Percentiles rank a stretch among this genome's conserved stretches.
Evolutionary conservation across 2,797 vertebrate species (phyloP).

Genomic region (Sebastes alutus): DNA sequence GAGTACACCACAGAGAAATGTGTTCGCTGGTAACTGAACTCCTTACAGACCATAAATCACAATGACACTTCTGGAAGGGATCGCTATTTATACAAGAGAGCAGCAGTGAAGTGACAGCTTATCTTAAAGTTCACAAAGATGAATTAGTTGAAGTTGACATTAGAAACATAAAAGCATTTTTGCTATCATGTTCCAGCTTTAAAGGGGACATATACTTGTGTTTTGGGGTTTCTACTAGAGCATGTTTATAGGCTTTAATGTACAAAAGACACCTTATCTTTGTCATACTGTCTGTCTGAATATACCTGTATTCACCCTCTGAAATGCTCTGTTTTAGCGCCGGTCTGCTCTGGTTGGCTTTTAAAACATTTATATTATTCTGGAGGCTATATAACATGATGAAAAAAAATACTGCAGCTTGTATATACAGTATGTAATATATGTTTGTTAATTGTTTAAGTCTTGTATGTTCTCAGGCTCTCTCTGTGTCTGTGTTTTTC

Average conservation of each 20-base stretch:
- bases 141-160: neutral
- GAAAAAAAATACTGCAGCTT: no score
- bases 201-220: neutral
- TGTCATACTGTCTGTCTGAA: accelerated
- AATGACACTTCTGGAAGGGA: slow-evolving; percentile 51
- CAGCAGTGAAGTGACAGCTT: slow-evolving; percentile 13
- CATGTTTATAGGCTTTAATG: no score
- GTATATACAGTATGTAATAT: no score
- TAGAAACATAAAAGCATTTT: neutral
- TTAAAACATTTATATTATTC: no score
- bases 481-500: neutral
- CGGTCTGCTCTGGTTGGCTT: no score
- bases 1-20: slow-evolving; percentile 21
- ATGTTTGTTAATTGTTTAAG: no score
- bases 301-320: neutral
- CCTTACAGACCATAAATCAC: slow-evolving; percentile 49
- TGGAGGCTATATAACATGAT: no score
- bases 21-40: slow-evolving; percentile 40
- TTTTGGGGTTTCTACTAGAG: neutral
- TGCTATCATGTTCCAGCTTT: neutral
- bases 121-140: neutral
- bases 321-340: no score
- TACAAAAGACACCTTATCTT: no score
- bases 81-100: slow-evolving; percentile 66
- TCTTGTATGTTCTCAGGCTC: no score